Base-by-base conservation (phyloP, 2,888 invertebrate species). In the Drosophila aldrichi region DNA sequence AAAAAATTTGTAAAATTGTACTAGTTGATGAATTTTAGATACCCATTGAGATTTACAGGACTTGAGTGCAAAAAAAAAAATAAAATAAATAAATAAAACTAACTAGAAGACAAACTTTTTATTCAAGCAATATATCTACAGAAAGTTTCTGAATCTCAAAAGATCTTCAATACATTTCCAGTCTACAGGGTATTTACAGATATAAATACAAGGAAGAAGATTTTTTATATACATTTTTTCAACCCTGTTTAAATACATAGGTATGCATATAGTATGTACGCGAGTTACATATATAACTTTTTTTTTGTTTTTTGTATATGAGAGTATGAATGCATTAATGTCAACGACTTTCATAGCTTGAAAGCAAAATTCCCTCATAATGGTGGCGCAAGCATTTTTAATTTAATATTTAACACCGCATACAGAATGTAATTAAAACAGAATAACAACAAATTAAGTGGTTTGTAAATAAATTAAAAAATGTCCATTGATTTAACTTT, bases 391-490 rank as follows among this genome's bases (percentile, higher is more conserved):
- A 81, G 72, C 61, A 76, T 78, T 88, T 90, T 90, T 87, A 82
- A 82, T 89, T 77, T 84, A 62, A 69, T 63, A 74, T 74, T 83
- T 73, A 85, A 83, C 78, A 71, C 77, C 63, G 73, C 76, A 72
- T 75, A 77, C 76, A 87, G 76, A 87, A 85, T 81, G 83, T 90
- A 90, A 91, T 90, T 90, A 90, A 88, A 74, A 77, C 77, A 77
- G 80, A 90, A 91, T 86, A 90, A 84, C 90, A 91, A 91, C 83
- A 91, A 85, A 90, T 91, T 89, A 90, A 90, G 90, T 79, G 91
- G 91, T 90, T 91, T 82, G 82, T 89, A 89, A 91, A 91, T 91
- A 91, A 91, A 89, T 86, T 85, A 70, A 77, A 85, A 77, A 76
- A 67, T 56, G 29, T 65, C 22, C 51, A 62, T 55, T 66, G 56